Evolutionary conservation across 2,113 vertebrate species (phyloP), one percentile per base, ranked within the genome.

Genomic region (Chaetorhynchus papuensis): DNA sequence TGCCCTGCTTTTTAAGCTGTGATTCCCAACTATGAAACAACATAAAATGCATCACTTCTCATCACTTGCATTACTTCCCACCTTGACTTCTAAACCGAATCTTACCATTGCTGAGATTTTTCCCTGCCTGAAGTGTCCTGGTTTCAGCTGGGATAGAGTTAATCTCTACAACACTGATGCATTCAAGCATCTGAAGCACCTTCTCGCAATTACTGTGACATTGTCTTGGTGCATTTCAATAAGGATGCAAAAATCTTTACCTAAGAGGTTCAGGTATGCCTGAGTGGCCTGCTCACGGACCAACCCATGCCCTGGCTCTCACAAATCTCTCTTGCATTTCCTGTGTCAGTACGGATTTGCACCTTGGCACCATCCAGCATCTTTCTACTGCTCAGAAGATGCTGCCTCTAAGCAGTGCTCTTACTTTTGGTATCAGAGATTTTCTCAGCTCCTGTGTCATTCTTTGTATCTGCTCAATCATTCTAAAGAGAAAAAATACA

Each of bases 131-230:
- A 57, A 57, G 22, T 20, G 13, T 52, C 44, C 44, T 66, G 8
- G 15, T 89, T 81, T 66, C 44, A 59, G 18, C 22, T 57, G 44
- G 12, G 6, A 33, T 7, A 42, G 35, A 56, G 31, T 22, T 59
- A n/a, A 74, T 59, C 12, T 74, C 60, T 74, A 24, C 44, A 66
- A 24, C 27, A 52, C 27, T 52, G 44, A 64, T 30, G 14, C 30
- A 12, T 19, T 86, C n/a, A 56, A 50, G 31, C 7, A 20, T 21
- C 31, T 72, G 72, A 54, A 91, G 30, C 39, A 52, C 5, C 22
- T 93, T 54, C 9, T 37, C 5, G 49, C 0, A 0, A 9, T 59
- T 26, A 33, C 2, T 20, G 33, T 42, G 17, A 52, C 33, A 17
- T 10, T 30, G 20, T 28, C 47, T n/a, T 1, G 1, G 13, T 91